phyloP scores from a whole-genome alignment of 2,888 invertebrate genomes.

The Folsomia candida region DNA sequence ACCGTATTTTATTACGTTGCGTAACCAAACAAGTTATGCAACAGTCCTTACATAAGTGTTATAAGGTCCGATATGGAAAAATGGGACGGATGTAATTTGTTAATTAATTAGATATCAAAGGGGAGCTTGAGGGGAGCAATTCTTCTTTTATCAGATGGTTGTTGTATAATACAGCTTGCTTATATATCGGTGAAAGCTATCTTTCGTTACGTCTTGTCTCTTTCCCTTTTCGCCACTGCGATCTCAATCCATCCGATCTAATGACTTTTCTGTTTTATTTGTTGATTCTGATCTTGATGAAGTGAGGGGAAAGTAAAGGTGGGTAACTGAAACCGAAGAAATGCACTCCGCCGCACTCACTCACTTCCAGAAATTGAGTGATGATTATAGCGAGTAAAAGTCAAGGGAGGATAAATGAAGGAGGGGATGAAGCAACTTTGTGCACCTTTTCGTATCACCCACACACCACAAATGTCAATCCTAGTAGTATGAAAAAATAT shows the following conservation, averaged over 20 bases:
- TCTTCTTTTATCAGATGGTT: too few relatives aligned
- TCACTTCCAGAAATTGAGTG: not conserved
- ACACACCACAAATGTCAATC: not conserved
- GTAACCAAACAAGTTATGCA: too few relatives aligned
- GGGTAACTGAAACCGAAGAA: constrained; percentile 9
- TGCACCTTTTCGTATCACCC: not conserved
- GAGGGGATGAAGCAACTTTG: not conserved
- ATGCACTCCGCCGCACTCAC: not conserved
- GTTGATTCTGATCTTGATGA: not conserved
- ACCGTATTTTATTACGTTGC: too few relatives aligned
- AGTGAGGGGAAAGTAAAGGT: not conserved
- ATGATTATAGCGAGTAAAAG: not conserved
- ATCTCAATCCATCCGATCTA: not conserved
- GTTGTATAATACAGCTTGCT: too few relatives aligned
- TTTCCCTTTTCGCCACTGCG: not conserved
- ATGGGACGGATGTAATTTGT: constrained; percentile 35
- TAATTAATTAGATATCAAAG: constrained; percentile 37
- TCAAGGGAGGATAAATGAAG: not conserved
- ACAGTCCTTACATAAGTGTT: too few relatives aligned
- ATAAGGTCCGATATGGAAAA: too few relatives aligned
- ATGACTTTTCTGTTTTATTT: constrained; percentile 2
- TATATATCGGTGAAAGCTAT: too few relatives aligned
- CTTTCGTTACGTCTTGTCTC: too few relatives aligned
- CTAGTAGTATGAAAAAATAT: not conserved
- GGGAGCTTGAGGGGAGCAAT: not conserved